Evolutionary conservation across 2,113 vertebrate species (phyloP).

Genomic region (Crotophaga sulcirostris): DNA sequence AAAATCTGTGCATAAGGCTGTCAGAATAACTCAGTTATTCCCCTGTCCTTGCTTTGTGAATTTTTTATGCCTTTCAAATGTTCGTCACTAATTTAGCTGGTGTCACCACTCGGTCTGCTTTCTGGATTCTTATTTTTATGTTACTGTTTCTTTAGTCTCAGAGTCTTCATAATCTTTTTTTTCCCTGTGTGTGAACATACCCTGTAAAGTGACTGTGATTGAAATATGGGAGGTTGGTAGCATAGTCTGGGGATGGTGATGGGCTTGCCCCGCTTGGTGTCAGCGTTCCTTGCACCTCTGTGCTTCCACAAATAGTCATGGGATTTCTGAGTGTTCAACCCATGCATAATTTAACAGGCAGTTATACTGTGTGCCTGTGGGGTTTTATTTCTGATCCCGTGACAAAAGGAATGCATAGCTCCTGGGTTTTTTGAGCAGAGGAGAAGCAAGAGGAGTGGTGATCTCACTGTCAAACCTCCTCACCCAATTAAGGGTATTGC

Average conservation of each 20-base stretch:
- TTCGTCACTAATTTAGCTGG: background rate
- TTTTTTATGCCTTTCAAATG: background rate
- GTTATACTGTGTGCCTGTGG: background rate
- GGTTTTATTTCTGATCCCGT: background rate
- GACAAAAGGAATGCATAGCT: background rate
- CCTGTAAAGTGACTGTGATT: background rate
- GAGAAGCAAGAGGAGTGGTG: background rate
- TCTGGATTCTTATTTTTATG: slow-evolving; percentile 15
- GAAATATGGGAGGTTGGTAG: background rate
- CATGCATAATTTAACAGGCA: background rate
- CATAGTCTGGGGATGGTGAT: background rate
- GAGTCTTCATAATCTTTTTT: background rate
- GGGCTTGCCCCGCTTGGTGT: background rate
- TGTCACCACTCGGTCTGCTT: background rate
- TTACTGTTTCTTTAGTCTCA: background rate
- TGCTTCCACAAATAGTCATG: background rate
- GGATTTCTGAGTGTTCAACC: background rate
- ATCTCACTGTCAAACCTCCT: background rate
- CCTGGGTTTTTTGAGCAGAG: background rate
- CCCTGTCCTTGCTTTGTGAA: background rate
- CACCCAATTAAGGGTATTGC: background rate
- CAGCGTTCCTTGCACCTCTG: background rate
- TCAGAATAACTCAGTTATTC: slow-evolving; percentile 40
- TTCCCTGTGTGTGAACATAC: background rate
- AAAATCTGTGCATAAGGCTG: slow-evolving; percentile 35